These are phyloP conservation scores for Athalia rosae DNA, from an alignment of 2,888 invertebrate genomes.

Conservation along the genomic window DNA sequence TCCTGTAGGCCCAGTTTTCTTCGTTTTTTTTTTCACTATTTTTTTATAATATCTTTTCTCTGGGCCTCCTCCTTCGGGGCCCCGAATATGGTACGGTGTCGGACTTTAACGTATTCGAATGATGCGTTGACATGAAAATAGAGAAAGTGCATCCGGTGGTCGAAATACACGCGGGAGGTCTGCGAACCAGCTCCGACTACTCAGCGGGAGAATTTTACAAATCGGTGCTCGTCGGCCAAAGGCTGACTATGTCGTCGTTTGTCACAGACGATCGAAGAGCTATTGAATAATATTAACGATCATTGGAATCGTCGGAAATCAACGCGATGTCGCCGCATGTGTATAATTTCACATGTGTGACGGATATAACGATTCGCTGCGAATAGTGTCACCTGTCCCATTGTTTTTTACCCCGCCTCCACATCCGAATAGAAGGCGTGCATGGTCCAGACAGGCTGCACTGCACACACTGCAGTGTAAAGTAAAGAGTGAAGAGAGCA, in stretches of 20 bases:
- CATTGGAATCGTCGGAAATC: too few relatives aligned
- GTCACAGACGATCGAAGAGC: not conserved
- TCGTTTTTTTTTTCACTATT: conserved; percentile 8
- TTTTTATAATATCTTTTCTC: not conserved
- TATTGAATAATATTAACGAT: conserved; percentile 11
- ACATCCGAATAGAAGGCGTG: not conserved
- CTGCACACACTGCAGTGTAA: not conserved
- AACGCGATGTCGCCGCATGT: not conserved
- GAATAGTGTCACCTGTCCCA: conserved; percentile 45
- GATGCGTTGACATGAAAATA: conserved; percentile 34
- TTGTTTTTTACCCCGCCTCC: conserved; percentile 26
- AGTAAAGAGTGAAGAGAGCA: not conserved
- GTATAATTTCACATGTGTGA: not conserved
- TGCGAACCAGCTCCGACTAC: conserved; percentile 44
- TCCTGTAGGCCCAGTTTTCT: conserved; percentile 44
- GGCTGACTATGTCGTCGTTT: not conserved
- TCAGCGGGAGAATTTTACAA: conserved; percentile 58
- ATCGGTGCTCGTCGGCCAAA: conserved; percentile 41
- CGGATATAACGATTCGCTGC: conserved; percentile 36
- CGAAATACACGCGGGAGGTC: conserved; percentile 58
- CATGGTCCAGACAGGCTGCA: conserved; percentile 6
- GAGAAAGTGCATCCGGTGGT: conserved; percentile 54
- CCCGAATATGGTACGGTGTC: conserved; percentile 32
- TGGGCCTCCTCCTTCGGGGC: conserved; percentile 6
- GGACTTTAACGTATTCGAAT: conserved; percentile 36